These are phyloP conservation scores for Agrypnus murinus DNA, from an alignment of 2,888 invertebrate genomes.

Conservation along the genomic window DNA sequence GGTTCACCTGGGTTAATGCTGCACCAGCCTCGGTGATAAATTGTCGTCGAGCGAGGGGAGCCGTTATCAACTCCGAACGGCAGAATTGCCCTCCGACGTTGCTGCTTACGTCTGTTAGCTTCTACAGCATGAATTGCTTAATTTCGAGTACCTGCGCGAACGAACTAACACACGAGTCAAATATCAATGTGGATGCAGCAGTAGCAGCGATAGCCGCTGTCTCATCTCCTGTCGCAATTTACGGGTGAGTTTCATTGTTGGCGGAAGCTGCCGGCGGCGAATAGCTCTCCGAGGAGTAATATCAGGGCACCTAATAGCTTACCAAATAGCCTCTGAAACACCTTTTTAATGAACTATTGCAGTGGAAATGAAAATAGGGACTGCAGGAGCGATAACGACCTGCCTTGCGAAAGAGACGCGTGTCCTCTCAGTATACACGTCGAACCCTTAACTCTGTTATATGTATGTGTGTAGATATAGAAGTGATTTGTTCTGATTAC, in stretches of 20 bases:
- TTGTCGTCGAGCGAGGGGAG: slow-evolving; percentile 67
- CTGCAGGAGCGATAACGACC: slow-evolving; percentile 57
- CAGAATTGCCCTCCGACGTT: slow-evolving; percentile 62
- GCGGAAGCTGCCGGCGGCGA: slow-evolving; percentile 70
- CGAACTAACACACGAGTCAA: slow-evolving; percentile 47
- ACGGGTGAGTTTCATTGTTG: slow-evolving; percentile 70
- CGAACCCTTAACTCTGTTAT: slow-evolving; percentile 34
- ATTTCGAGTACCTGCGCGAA: slow-evolving; percentile 50
- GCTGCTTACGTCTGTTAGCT: slow-evolving; percentile 53
- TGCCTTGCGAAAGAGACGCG: slow-evolving; percentile 39
- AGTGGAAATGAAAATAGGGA: slow-evolving; percentile 73
- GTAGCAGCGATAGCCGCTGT: slow-evolving; percentile 47
- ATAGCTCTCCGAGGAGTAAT: slow-evolving; percentile 73
- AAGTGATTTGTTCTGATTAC: slow-evolving; percentile 49
- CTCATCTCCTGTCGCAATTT: slow-evolving; percentile 53
- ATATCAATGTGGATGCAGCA: slow-evolving; percentile 45
- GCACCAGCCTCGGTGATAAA: slow-evolving; percentile 69
- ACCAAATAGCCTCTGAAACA: slow-evolving; percentile 82
- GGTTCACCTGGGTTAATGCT: slow-evolving; percentile 72
- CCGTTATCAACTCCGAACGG: slow-evolving; percentile 68
- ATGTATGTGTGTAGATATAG: slow-evolving; percentile 42
- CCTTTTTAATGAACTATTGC: slow-evolving; percentile 83
- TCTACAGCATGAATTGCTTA: slow-evolving; percentile 50
- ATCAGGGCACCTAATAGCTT: slow-evolving; percentile 78
- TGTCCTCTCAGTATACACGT: slow-evolving; percentile 18